A percentile compares a stretch with the other conserved stretches of the same genome.
phyloP scores from a whole-genome alignment of 2,888 invertebrate species.

The Autographa gamma region DNA sequence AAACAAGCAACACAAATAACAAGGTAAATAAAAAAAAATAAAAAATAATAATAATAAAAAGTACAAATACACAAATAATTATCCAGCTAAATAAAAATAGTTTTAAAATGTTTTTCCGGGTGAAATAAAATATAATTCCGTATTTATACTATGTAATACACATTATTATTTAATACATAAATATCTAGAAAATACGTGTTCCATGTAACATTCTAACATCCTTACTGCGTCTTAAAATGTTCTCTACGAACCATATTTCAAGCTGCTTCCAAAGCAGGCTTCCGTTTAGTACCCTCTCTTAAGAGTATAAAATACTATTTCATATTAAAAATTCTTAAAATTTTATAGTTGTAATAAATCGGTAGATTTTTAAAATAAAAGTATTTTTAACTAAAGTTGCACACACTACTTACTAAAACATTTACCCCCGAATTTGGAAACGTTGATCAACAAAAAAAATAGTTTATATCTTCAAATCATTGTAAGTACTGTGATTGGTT shows the following conservation, averaged over 20 bases:
- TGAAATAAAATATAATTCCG: background rate
- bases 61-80: no score
- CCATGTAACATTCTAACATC: constrained; percentile 18
- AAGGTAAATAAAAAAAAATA: no score
- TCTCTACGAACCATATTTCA: constrained; percentile 33
- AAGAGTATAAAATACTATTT: constrained; percentile 30
- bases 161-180: background rate
- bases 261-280: constrained; percentile 21
- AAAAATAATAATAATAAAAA: no score
- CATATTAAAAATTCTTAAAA: constrained; percentile 35
- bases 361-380: background rate
- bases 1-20: no score
- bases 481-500: no score
- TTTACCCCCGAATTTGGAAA: no score
- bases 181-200: constrained; percentile 1
- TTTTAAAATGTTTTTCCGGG: no score
- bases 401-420: no score
- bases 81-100: no score
- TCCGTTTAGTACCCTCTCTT: constrained; percentile 32
- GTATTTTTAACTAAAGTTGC: background rate
- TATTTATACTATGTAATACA: background rate
- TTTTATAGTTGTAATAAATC: constrained; percentile 28
- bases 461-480: no score
- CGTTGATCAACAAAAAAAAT: no score
- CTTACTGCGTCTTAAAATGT: constrained; percentile 9